Base-by-base conservation (phyloP, 2,113 vertebrate genomes). In the Shinisaurus crocodilurus region DNA sequence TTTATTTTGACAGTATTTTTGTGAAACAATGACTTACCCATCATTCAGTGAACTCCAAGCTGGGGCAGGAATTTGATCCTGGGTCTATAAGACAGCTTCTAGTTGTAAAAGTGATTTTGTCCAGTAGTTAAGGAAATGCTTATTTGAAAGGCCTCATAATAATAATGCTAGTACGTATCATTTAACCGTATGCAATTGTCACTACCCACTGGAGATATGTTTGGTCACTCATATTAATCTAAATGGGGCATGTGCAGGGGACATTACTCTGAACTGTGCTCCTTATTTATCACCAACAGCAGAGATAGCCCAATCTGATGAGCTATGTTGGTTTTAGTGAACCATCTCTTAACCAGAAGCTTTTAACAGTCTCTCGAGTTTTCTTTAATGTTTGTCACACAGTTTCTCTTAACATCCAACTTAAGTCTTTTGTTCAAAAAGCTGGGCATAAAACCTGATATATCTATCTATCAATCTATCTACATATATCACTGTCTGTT, bases 341-440 rank as follows among this genome's bases (percentile, higher is more conserved):
- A 79, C 93, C 90, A 92, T 1, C 48, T 81, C 60, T 7, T 87
- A 88, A 60, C 3, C 48, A 86, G 70, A 94, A 86, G 27, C 67
- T 40, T 29, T 20, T 74, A 13, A 13, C 48, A 9, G 16, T 90
- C 34, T 63, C 43, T 83, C 27, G 6, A 32, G 29, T 69, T 70
- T 85, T 84, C 29, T 60, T 40, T 48, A n/a, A 60, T 70, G n/a
- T 48, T 81, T 88, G 82, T 88, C n/a, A 91, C 40, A 91, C 80
- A 43, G 84, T 86, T 43, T 34, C 86, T 91, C 76, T 82, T 9
- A 79, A 60, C 0, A 48, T 88, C 83, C 88, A 65, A 76, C 43
- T 50, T 65, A 70, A 50, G 91, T 92, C 86, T 67, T 90, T 69
- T 69, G 72, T 69, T 43, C 77, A 86, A 90, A 82, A 20, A 23